Evolutionary conservation across 2,797 vertebrate species (phyloP), one percentile per base, ranked within the genome.

Genomic region (Xiphophorus birchmanni): DNA sequence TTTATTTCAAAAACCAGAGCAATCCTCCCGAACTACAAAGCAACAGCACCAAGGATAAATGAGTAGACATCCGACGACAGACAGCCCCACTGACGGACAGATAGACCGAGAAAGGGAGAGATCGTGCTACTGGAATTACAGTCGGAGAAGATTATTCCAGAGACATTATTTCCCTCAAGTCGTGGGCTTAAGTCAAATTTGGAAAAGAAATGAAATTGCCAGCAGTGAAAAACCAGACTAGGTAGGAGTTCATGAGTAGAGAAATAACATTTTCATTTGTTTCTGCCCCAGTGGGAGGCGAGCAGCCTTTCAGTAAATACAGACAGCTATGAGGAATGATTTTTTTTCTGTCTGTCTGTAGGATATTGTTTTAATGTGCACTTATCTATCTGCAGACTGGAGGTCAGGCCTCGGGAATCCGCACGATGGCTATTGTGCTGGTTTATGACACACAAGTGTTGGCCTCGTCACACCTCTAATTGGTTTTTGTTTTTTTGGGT

Each of bases 251-350:
- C 97, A 98, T 98, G 97, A 98, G 97, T 95, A 97, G 97, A 97
- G 96, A 98, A 98, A 99, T 99, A 99, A 99, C 97, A 99, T 99
- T 99, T 99, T 99, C 98, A 99, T 99, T 98, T 98, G 97, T 97
- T 97, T 97, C 96, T 93, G 95, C 96, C 97, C 97, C 97, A 96
- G 96, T 97, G 97, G 97, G 98, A 98, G 96, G 96, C 92, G 93
- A 97, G 96, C 96, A 96, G 96, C 96, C 96, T 97, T 97, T 97
- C 97, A 95, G 97, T 98, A 99, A 98, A 98, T 97, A 98, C 97
- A 97, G 97, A 97, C 96, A 92, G 97, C 98, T 97, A 98, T 97
- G 97, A 98, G 97, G 98, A 98, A 97, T 97, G 96, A 96, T 97
- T 97, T 97, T 90, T 97, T 90, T 32, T 60, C 11, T 56, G 84